A percentile compares a stretch with the other conserved stretches of the same genome.
Evolutionary conservation across 2,797 vertebrate species (phyloP).

Genomic region (Cheirogaleus major): DNA sequence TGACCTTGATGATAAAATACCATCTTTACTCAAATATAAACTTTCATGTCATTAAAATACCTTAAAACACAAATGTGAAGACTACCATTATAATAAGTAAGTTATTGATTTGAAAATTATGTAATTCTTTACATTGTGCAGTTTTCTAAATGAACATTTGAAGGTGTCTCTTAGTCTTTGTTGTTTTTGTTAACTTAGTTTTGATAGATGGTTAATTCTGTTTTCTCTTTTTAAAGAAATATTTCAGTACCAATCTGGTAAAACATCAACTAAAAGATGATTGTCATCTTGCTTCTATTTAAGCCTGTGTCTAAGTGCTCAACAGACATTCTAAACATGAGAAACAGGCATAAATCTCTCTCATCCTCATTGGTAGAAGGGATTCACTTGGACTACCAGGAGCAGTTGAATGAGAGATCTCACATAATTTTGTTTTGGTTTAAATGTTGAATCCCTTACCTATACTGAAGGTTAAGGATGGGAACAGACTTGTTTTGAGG

Average conservation of each 20-base stretch:
- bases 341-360: background rate
- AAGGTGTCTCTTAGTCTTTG: background rate
- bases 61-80: slow-evolving; percentile 21
- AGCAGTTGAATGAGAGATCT: background rate
- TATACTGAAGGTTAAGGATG: background rate
- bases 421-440: slow-evolving; percentile 15
- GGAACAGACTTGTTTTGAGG: background rate
- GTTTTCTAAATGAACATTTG: background rate
- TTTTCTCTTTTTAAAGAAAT: background rate
- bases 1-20: slow-evolving; percentile 33
- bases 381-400: background rate
- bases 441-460: background rate
- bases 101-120: slow-evolving; percentile 18
- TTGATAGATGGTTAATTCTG: background rate
- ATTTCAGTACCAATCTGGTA: background rate
- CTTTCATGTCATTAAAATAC: slow-evolving; percentile 2
- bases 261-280: background rate
- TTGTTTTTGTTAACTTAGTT: slow-evolving; percentile 8
- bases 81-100: background rate
- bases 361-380: background rate
- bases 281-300: background rate
- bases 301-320: background rate
- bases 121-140: background rate
- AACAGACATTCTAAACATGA: background rate
- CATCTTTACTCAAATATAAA: background rate